phyloP scores from a whole-genome alignment of 1,140 invertebrate species.

The Dysdera silvatica region DNA sequence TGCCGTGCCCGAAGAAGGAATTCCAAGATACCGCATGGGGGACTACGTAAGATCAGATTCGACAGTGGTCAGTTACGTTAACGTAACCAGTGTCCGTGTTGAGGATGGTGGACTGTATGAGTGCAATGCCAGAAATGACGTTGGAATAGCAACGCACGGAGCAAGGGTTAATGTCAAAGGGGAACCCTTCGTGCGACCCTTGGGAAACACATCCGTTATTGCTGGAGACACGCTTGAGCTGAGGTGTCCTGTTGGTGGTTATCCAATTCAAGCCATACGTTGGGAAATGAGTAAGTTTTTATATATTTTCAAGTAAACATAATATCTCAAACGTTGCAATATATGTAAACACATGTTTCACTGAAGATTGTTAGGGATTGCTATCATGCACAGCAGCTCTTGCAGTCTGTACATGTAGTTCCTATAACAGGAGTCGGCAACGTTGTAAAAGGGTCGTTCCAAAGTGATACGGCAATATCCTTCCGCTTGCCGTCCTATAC shows the following conservation, averaged over 20 bases:
- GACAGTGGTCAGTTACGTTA: conserved; percentile 43
- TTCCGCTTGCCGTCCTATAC: too few relatives aligned
- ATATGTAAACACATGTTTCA: too few relatives aligned
- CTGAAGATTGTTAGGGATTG: too few relatives aligned
- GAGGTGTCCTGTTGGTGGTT: conserved; percentile 37
- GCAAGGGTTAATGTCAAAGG: conserved; percentile 37
- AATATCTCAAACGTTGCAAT: too few relatives aligned
- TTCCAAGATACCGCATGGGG: conserved; percentile 35
- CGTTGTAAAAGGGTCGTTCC: too few relatives aligned
- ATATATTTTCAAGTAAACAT: not conserved
- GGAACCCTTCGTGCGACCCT: conserved; percentile 43
- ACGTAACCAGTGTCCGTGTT: conserved; percentile 41
- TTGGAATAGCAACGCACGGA: conserved; percentile 38
- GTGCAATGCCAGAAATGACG: conserved; percentile 42
- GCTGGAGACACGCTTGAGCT: conserved; percentile 44
- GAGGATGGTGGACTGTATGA: conserved; percentile 44
- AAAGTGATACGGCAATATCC: too few relatives aligned
- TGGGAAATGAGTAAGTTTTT: conserved; percentile 47
- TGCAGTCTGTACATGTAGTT: too few relatives aligned
- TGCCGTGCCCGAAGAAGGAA: conserved; percentile 37
- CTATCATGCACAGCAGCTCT: too few relatives aligned
- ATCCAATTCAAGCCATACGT: conserved; percentile 41
- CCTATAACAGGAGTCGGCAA: too few relatives aligned
- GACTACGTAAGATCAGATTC: conserved; percentile 48
- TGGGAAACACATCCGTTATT: conserved; percentile 46